Percentiles rank a stretch among this genome's conserved stretches.
Evolutionary conservation across 92 coral and sea anemone genomes (phyloP).

Genomic region (Diadumene lineata): DNA sequence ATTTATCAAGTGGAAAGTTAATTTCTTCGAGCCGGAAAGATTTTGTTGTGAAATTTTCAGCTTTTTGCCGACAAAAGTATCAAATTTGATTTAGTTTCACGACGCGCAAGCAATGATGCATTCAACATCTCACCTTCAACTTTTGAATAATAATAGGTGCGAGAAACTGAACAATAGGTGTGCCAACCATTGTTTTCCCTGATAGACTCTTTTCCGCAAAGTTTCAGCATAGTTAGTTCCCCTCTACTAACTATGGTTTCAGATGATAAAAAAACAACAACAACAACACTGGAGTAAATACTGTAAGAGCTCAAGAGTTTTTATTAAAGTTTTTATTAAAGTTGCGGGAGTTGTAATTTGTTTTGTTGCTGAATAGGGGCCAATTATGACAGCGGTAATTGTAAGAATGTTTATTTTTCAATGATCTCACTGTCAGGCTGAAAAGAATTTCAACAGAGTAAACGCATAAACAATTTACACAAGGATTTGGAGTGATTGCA

Average conservation of each 20-base stretch:
- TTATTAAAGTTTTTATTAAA: neutral
- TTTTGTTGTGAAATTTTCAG: neutral
- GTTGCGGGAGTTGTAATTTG: neutral
- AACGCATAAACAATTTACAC: neutral
- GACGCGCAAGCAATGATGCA: neutral
- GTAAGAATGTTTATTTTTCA: slow-evolving; percentile 19
- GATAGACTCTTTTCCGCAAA: neutral
- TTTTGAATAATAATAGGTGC: too few species aligned
- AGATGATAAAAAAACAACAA: neutral
- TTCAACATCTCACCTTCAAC: neutral
- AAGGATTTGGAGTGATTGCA: neutral
- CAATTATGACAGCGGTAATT: slow-evolving; percentile 7
- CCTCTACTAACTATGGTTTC: too few species aligned
- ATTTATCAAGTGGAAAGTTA: too few species aligned
- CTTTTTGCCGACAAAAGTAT: neutral
- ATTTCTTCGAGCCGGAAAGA: too few species aligned
- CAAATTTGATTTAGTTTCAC: neutral
- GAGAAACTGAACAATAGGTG: slow-evolving; percentile 3
- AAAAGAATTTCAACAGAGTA: neutral
- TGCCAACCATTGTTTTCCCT: neutral
- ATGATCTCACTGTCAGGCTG: neutral
- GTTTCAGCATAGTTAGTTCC: too few species aligned
- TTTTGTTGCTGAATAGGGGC: neutral
- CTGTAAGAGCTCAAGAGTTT: neutral
- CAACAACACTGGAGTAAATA: too few species aligned